phyloP scores from a whole-genome alignment of 2,888 invertebrate species.

The Campopleginae sp. region DNA sequence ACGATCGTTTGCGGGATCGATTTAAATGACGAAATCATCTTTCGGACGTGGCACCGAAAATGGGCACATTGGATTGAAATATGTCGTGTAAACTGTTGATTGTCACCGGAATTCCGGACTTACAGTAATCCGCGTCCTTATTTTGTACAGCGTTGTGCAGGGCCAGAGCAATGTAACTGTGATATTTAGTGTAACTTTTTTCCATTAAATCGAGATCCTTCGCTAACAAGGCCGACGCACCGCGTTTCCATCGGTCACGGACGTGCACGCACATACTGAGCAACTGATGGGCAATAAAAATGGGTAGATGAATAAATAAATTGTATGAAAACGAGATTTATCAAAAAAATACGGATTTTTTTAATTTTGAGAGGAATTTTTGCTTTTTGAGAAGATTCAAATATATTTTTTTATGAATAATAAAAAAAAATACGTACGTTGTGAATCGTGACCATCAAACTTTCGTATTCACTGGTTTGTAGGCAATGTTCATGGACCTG shows the following conservation, averaged over 20 bases:
- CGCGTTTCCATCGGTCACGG: constrained; percentile 79
- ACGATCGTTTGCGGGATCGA: not conserved
- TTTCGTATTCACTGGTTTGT: constrained; percentile 79
- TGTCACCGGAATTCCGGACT: constrained; percentile 72
- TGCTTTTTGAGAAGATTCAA: not conserved
- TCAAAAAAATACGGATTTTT: too few relatives aligned
- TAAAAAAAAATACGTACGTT: constrained; percentile 75
- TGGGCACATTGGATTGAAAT: constrained; percentile 67
- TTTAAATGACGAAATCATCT: not conserved
- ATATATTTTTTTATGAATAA: not conserved
- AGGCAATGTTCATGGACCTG: constrained; percentile 82
- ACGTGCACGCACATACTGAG: constrained; percentile 81
- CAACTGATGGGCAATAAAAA: constrained; percentile 71
- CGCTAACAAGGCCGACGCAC: constrained; percentile 74
- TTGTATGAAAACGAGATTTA: too few relatives aligned
- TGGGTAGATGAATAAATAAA: not conserved
- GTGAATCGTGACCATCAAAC: constrained; percentile 79
- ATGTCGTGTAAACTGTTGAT: constrained; percentile 61
- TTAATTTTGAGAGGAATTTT: too few relatives aligned
- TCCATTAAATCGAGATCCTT: constrained; percentile 78
- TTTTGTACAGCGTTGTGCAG: constrained; percentile 81
- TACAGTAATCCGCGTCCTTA: constrained; percentile 82
- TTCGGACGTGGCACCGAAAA: constrained; percentile 25
- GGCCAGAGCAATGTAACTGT: constrained; percentile 80
- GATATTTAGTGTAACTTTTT: constrained; percentile 81